Conservation (phyloP, 2,888 invertebrate genomes). For the Eilema caniola region DNA sequence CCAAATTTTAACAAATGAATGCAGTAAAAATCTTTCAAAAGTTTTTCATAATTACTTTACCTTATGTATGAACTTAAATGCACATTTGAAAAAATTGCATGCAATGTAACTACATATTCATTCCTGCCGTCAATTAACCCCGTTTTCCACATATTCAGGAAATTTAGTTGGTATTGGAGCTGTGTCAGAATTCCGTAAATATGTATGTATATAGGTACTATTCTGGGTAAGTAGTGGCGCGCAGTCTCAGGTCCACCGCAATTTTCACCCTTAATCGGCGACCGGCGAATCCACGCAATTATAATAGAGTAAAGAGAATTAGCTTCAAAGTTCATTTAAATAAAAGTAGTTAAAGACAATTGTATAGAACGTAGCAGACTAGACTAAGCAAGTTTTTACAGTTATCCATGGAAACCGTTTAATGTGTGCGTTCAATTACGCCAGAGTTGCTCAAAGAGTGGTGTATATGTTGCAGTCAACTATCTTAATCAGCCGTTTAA, state of each 20-base stretch:
- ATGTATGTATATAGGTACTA: slow-evolving; percentile 33
- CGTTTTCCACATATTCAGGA: not conserved
- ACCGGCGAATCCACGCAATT: slow-evolving; percentile 52
- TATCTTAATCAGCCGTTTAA: too few species aligned
- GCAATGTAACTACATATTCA: not conserved
- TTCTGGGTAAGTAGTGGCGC: slow-evolving; percentile 26
- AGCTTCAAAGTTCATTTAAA: slow-evolving; percentile 60
- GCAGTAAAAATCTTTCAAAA: too few species aligned
- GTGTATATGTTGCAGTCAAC: too few species aligned
- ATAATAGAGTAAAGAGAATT: slow-evolving; percentile 57
- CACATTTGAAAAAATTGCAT: too few species aligned
- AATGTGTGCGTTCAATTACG: slow-evolving; percentile 18
- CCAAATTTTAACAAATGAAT: too few species aligned
- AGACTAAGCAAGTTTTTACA: slow-evolving; percentile 38
- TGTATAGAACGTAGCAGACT: slow-evolving; percentile 39
- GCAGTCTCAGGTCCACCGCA: slow-evolving; percentile 34
- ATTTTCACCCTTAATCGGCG: slow-evolving; percentile 20
- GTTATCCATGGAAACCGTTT: slow-evolving; percentile 13
- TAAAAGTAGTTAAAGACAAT: slow-evolving; percentile 55
- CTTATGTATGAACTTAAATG: too few species aligned
- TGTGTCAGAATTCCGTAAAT: slow-evolving; percentile 42
- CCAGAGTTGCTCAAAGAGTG: not conserved
- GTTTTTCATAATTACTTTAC: too few species aligned
- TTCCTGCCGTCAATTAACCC: not conserved
- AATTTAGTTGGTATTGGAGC: slow-evolving; percentile 24